Percentiles rank a stretch among this genome's conserved stretches.
Evolutionary conservation across 2,797 vertebrate genomes (phyloP).

Genomic region (Australoheros facetus): DNA sequence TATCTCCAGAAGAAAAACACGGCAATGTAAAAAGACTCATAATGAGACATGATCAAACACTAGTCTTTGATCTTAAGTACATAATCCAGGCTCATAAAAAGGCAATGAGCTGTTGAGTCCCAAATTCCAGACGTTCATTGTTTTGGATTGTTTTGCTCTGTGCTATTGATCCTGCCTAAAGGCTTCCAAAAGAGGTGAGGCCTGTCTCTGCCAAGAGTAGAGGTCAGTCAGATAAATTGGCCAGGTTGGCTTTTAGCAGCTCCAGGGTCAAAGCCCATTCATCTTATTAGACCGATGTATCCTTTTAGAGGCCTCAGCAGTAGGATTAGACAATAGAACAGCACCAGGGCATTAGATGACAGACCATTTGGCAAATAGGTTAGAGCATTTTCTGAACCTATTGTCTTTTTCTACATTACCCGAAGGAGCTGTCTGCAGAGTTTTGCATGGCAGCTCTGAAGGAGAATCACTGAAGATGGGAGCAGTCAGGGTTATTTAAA

Average conservation of each 20-base stretch:
- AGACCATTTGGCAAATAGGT: conserved; percentile 80
- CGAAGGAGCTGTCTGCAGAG: conserved; percentile 53
- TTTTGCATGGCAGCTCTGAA: conserved; percentile 64
- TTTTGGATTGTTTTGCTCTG: conserved; percentile 74
- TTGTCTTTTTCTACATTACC: conserved; percentile 71
- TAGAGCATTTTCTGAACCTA: conserved; percentile 72
- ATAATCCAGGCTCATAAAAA: conserved; percentile 35
- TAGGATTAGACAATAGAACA: conserved; percentile 91
- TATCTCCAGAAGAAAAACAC: background rate
- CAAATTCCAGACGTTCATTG: conserved; percentile 53
- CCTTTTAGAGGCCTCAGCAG: conserved; percentile 90
- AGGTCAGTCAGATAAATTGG: conserved; percentile 91
- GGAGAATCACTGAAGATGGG: conserved; percentile 10
- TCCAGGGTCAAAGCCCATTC: conserved; percentile 93
- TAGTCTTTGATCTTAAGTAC: background rate
- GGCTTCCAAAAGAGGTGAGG: conserved; percentile 82
- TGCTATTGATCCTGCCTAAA: conserved; percentile 86
- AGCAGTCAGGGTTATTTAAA: conserved; percentile 13
- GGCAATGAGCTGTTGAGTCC: conserved; percentile 20
- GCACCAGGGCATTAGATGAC: conserved; percentile 73
- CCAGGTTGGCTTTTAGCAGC: conserved; percentile 91
- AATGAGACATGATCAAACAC: background rate
- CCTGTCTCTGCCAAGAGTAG: conserved; percentile 74
- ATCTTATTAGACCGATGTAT: conserved; percentile 90
- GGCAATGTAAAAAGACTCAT: background rate